Evolutionary conservation across 2,797 vertebrate species (phyloP).

Genomic region (Myotis pilosus): DNA sequence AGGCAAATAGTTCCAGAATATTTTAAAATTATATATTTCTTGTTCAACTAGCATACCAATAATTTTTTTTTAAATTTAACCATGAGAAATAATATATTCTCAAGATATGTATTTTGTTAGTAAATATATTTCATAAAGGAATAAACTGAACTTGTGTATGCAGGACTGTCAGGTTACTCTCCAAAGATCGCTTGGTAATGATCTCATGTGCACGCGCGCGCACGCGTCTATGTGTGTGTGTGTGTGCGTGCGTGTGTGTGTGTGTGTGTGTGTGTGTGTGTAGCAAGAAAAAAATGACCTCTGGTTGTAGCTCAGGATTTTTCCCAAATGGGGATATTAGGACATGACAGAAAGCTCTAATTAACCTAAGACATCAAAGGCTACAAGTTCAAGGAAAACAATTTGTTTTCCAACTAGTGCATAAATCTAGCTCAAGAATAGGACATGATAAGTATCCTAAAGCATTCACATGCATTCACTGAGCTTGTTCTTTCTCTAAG

Average conservation of each 20-base stretch:
- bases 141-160: not conserved
- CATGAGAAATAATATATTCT: not conserved
- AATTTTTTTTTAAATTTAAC: not conserved
- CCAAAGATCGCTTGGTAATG: not conserved
- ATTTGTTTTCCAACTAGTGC: not conserved
- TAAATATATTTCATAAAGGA: not conserved
- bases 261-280: too few species aligned
- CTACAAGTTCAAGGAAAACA: not conserved
- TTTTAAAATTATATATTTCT: not conserved
- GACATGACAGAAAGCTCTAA: conserved; percentile 15
- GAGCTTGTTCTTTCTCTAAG: not conserved
- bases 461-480: not conserved
- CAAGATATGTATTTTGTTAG: not conserved
- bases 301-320: not conserved
- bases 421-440: conserved; percentile 18
- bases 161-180: not conserved
- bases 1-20: not conserved
- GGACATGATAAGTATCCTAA: not conserved
- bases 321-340: not conserved
- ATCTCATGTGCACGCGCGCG: not conserved
- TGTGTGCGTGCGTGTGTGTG: too few species aligned
- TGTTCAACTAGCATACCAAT: not conserved
- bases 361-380: not conserved
- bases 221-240: too few species aligned
- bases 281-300: too few species aligned